Evolutionary conservation across 2,888 invertebrate genomes (phyloP), one percentile per base, ranked within the genome.

Genomic region (Podotricha telesiphe): DNA sequence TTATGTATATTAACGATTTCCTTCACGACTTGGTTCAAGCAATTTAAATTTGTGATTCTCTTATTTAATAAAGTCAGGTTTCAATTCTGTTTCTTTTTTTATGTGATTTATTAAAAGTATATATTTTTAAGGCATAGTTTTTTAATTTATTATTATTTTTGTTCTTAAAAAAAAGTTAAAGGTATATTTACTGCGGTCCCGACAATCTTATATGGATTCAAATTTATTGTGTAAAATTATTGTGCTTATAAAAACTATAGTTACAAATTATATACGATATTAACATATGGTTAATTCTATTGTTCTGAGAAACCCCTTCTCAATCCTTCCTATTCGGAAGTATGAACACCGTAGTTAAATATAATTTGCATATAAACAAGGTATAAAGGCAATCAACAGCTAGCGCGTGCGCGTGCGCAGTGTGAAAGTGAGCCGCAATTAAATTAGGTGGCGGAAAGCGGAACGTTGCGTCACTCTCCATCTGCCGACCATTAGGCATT

Each of bases 361-460:
- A 48, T 47, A 69, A 69, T 66, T 71, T 59, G 67, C 70, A 68
- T 70, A 68, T 64, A 61, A 69, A 69, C 69, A 65, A 69, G 69
- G 59, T 40, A 65, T 58, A 63, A 63, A 70, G 34, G 58, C 61
- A 61, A 45, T 65, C 34, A 42, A 34, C 64, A 22, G 53, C 67
- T 48, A 67, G 58, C 69, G 69, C 56, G 53, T 55, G 70, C 77
- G 80, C 79, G 81, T 81, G 84, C 82, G 82, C 79, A 67, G 71
- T 74, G 85, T 80, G 85, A 86, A 86, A 85, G 85, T 84, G 82
- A 67, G 70, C 75, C 51, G 79, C 81, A 81, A 84, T 86, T 78
- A 81, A 83, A 82, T 85, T 84, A 78, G 84, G 81, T 75, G 71
- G 77, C 87, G 83, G 86, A 87, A 85, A 87, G 86, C 87, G 86